These are phyloP conservation scores for Trichoplusia ni DNA, from an alignment of 1,140 invertebrate genomes.

Conservation along the genomic window DNA sequence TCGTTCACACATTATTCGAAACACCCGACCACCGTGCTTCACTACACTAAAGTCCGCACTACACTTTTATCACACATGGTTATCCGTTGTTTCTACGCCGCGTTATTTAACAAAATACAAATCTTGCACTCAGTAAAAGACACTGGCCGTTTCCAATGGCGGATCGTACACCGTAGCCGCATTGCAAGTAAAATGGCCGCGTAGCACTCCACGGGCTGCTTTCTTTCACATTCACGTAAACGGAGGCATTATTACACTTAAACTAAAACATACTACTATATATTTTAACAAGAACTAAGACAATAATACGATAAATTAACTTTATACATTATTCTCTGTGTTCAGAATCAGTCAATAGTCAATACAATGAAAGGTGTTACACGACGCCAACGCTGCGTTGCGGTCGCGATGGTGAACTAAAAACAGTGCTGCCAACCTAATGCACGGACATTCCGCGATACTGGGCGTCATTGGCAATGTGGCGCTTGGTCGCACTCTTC, in stretches of 20 bases:
- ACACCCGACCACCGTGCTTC: conserved; percentile 81
- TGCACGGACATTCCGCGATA: conserved; percentile 69
- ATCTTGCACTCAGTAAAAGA: conserved; percentile 83
- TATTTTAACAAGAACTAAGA: conserved; percentile 79
- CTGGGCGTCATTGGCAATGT: conserved; percentile 79
- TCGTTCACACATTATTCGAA: conserved; percentile 84
- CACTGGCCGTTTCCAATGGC: conserved; percentile 86
- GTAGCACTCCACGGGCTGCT: conserved; percentile 80
- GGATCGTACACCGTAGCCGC: conserved; percentile 86
- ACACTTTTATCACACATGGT: conserved; percentile 80
- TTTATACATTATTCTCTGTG: conserved; percentile 83
- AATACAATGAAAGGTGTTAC: conserved; percentile 85
- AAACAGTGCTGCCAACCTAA: conserved; percentile 71
- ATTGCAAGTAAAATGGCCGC: conserved; percentile 87
- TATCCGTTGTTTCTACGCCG: conserved; percentile 72
- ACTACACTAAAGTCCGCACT: conserved; percentile 82
- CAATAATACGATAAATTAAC: conserved; percentile 82
- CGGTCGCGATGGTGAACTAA: conserved; percentile 81
- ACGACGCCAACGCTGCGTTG: conserved; percentile 79
- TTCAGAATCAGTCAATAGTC: conserved; percentile 83
- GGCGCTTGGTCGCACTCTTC: conserved; percentile 64
- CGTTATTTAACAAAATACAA: conserved; percentile 79
- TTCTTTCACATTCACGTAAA: conserved; percentile 79
- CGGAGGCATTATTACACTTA: conserved; percentile 78
- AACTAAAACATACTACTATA: conserved; percentile 77